Percentiles rank a stretch among this genome's conserved stretches.
Conservation (phyloP, 2,113 vertebrate species). For the Nannobrachium achirus region DNA sequence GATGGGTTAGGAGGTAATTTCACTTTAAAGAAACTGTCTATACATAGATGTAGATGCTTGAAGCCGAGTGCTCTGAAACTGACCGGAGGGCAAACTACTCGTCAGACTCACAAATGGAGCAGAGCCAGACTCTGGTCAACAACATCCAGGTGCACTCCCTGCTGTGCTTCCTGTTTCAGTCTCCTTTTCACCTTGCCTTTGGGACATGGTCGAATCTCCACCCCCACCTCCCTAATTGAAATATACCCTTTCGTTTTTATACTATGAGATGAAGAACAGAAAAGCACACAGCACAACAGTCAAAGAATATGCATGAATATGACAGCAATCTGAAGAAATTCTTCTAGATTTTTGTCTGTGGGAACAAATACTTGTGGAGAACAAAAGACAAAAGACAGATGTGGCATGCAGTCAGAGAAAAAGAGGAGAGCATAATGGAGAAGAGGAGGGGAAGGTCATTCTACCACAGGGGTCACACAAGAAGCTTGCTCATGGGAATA, state of each 20-base stretch:
- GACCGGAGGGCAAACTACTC: slow-evolving; percentile 31
- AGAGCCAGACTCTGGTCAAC: slow-evolving; percentile 1
- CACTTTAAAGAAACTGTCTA: slow-evolving; percentile 16
- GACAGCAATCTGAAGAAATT: slow-evolving; percentile 62
- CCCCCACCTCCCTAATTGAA: not conserved
- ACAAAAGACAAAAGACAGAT: slow-evolving; percentile 70
- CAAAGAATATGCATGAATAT: slow-evolving; percentile 44
- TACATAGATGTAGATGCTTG: slow-evolving; percentile 4
- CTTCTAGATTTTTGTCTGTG: slow-evolving; percentile 51
- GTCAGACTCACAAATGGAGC: not conserved
- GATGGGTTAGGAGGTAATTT: not conserved
- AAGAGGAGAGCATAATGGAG: slow-evolving; percentile 1
- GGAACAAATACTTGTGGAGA: slow-evolving; percentile 48
- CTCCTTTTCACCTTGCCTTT: slow-evolving; percentile 14
- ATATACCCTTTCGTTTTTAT: slow-evolving; percentile 19
- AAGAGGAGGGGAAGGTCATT: slow-evolving; percentile 45
- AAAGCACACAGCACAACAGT: not conserved
- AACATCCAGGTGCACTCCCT: slow-evolving; percentile 15
- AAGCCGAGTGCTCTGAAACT: slow-evolving; percentile 20
- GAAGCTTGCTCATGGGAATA: slow-evolving; percentile 48
- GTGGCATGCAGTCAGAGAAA: slow-evolving; percentile 54
- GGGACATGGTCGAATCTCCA: not conserved
- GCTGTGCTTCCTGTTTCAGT: slow-evolving; percentile 9
- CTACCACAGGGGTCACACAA: slow-evolving; percentile 56
- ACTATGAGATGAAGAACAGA: slow-evolving; percentile 26